A percentile compares a stretch with the other conserved stretches of the same genome.
These are phyloP conservation scores for Heteractis magnifica DNA, from an alignment of 92 coral and sea anemone species.

Conservation along the genomic window DNA sequence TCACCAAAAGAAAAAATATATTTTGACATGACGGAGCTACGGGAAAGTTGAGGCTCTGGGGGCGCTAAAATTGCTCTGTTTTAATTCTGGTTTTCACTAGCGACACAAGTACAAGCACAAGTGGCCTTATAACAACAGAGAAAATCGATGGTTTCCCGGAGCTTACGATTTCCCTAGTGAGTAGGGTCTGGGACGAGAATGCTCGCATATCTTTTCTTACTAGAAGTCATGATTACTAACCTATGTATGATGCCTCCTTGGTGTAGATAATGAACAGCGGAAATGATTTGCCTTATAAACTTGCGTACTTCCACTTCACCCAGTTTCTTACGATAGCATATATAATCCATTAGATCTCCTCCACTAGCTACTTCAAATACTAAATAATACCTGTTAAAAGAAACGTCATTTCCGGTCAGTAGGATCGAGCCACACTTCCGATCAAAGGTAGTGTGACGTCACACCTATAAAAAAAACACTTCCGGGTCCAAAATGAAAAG, in stretches of 20 bases:
- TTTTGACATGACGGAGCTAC: too few species aligned
- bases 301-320: conserved; percentile 96
- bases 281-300: conserved; percentile 86
- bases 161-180: too few species aligned
- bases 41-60: too few species aligned
- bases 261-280: conserved; percentile 94
- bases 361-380: conserved; percentile 92
- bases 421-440: neutral
- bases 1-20: too few species aligned
- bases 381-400: conserved; percentile 70
- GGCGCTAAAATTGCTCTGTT: too few species aligned
- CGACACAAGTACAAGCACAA: too few species aligned
- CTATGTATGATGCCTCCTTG: conserved; percentile 94
- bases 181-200: too few species aligned
- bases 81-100: too few species aligned
- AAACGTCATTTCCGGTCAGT: conserved; percentile 2
- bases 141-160: too few species aligned
- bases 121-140: too few species aligned
- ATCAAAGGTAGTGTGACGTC: neutral
- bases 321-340: conserved; percentile 91
- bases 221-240: conserved; percentile 28
- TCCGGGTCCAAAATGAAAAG: too few species aligned
- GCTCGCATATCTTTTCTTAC: neutral
- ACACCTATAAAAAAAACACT: too few species aligned
- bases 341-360: conserved; percentile 97